Evolutionary conservation across 2,888 invertebrate genomes (phyloP).

Genomic region (Nephrocerus scutellatus): DNA sequence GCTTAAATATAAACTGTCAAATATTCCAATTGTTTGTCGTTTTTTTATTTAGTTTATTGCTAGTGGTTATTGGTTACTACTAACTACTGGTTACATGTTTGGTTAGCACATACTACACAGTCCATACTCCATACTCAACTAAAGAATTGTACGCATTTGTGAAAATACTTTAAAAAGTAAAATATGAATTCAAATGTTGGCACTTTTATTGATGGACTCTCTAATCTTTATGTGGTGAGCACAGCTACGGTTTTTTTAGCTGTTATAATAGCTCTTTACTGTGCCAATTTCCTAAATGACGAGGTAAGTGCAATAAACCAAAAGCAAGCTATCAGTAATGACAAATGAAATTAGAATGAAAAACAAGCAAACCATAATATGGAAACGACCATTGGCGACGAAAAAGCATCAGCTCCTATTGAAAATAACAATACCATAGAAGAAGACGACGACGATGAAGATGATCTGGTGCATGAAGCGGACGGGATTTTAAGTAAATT

Average conservation of each 20-base stretch:
- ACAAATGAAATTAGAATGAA: slow-evolving; percentile 4
- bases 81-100: no score
- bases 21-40: no score
- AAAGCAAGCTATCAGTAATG: not conserved
- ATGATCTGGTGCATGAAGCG: slow-evolving; percentile 25
- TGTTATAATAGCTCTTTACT: slow-evolving; percentile 31
- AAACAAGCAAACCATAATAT: not conserved
- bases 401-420: not conserved
- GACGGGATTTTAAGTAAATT: slow-evolving; percentile 29
- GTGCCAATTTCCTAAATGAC: slow-evolving; percentile 30
- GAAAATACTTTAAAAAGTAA: no score
- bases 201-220: no score
- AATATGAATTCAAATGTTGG: no score
- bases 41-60: no score
- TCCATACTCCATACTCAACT: no score
- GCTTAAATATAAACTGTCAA: no score
- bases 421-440: slow-evolving; percentile 4
- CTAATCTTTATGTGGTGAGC: slow-evolving; percentile 30
- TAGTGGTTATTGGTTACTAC: no score
- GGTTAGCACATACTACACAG: no score
- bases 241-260: slow-evolving; percentile 29
- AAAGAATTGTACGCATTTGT: no score
- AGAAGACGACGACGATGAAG: slow-evolving; percentile 26
- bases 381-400: no score
- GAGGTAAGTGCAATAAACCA: slow-evolving; percentile 9